Evolutionary conservation across 2,113 vertebrate genomes (phyloP).

Genomic region (Gnathonemus echidnorhynchus): DNA sequence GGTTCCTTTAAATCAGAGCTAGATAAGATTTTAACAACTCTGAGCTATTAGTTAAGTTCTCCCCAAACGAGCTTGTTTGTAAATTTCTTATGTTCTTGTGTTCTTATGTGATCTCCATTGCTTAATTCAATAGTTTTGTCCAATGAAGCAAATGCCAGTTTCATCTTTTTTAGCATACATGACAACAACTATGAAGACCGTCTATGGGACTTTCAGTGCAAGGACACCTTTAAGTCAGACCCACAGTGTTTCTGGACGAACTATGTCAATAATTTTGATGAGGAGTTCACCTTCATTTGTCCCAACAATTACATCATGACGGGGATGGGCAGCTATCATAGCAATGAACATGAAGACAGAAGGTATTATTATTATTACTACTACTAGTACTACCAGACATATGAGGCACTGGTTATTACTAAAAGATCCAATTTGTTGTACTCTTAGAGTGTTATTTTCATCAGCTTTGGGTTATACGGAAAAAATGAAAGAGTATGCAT

Average conservation of each 20-base stretch:
- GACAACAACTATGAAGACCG: neutral
- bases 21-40: too few relatives aligned
- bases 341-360: conserved; percentile 15
- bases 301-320: neutral
- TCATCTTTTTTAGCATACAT: conserved; percentile 7
- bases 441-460: too few relatives aligned
- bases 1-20: too few relatives aligned
- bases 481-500: too few relatives aligned
- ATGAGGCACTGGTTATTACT: too few relatives aligned
- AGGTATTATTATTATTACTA: conserved; percentile 13
- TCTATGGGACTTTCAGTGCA: conserved; percentile 3
- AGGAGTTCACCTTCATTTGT: neutral
- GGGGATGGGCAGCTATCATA: conserved; percentile 9
- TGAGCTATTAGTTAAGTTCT: too few relatives aligned
- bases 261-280: conserved; percentile 19
- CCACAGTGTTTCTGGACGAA: neutral
- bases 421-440: too few relatives aligned
- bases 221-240: neutral
- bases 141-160: neutral
- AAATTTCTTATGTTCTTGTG: too few relatives aligned
- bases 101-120: neutral
- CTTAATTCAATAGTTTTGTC: neutral
- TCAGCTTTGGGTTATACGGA: too few relatives aligned
- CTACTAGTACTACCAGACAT: neutral
- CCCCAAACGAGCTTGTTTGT: too few relatives aligned